Evolutionary conservation across 1,140 invertebrate species (phyloP), one percentile per base, ranked within the genome.

Genomic region (Ctenoplectra terminalis): DNA sequence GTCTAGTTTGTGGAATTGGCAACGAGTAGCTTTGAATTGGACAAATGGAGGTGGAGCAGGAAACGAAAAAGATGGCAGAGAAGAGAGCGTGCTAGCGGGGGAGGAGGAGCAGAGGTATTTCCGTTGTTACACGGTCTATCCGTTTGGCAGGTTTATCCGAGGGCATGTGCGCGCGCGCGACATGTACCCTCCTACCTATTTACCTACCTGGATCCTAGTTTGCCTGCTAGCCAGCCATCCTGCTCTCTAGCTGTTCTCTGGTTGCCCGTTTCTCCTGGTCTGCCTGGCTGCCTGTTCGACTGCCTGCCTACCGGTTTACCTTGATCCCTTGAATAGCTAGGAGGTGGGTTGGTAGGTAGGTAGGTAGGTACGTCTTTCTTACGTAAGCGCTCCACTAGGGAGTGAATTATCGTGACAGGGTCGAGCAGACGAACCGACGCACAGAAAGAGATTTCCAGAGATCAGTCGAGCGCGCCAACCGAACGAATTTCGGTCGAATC

Each of bases 291-390:
- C n/a, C n/a, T n/a, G n/a, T n/a, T n/a, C n/a, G n/a, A n/a, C n/a
- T 77, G 66, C 64, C 70, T 50, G 52, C 69, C 64, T 85, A 89
- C 87, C 84, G 81, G 88, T 87, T 89, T 81, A 82, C 88, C 88
- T 89, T 89, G 88, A 89, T 89, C 88, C 86, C 81, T 87, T 83
- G 89, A 89, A 88, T 89, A 90, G 84, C 78, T 79, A 84, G 76
- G 74, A 84, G 87, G 85, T 85, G 84, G 73, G 84, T 79, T 74
- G 84, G 50, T 70, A 81, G 86, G 72, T 76, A 82, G 71, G 76
- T 70, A 79, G 84, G 60, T 84, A 83, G 83, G 73, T 80, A 82
- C 69, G 64, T 81, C 70, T 83, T 83, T 82, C 84, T 88, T 88
- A 88, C 86, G 75, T 88, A 88, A 88, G 84, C 64, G 70, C 56